Evolutionary conservation across 2,888 invertebrate species (phyloP), one percentile per base, ranked within the genome.

Genomic region (Mesochorus sp.): DNA sequence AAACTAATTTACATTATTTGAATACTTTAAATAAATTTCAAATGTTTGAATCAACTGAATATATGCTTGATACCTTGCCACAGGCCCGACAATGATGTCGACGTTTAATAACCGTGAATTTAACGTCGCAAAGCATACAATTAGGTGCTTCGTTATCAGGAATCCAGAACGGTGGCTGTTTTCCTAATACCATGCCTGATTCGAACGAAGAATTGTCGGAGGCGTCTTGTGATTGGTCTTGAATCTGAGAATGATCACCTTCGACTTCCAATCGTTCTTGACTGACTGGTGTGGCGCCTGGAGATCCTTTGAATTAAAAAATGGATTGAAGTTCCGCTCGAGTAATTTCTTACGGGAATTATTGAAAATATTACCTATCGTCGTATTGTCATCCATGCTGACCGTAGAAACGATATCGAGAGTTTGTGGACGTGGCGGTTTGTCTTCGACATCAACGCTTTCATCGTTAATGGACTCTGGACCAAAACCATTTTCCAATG

Each of bases 71-170:
- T 89, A 94, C 95, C 92, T 95, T 94, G 79, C 97, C 97, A 88
- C 97, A 97, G 53, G 96, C 96, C 64, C 97, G 92, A 88, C 97
- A 97, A 91, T 97, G 97, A 91, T 98, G 97, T 37, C 97, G 92
- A 47, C 97, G 93, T 88, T 95, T 95, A 59, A 97, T 93, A 80
- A 97, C 93, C 0, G 95, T 96, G 90, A 97, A 98, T 90, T 94
- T 95, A 51, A 93, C 91, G 78, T 95, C 94, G 89, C 97, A 97
- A 82, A 96, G 94, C 95, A 97, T 95, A 88, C 97, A 97, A 80
- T 92, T 93, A n/a, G 93, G 92, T 3, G 97, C 95, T 83, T 96
- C 96, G 2, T 94, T 93, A 90, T 98, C 97, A 0, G 97, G 97
- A 62, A 97, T 94, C 97, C 97, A 97, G 84, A 95, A 93, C 0